Evolutionary conservation across 2,888 invertebrate species (phyloP).

Genomic region (Drosophila leonis): DNA sequence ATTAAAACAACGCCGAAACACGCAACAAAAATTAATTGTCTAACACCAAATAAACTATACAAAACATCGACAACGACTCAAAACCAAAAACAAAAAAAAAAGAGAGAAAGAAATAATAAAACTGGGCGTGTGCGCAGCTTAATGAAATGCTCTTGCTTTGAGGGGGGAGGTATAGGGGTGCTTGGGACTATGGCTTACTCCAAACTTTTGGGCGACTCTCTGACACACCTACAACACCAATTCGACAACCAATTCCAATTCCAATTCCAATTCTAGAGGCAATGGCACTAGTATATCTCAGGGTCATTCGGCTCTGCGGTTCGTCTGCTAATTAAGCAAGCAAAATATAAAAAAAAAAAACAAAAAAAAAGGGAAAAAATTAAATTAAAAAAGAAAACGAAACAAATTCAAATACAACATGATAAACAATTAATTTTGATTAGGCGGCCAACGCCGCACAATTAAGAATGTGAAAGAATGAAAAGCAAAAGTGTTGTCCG

Average conservation of each 20-base stretch:
- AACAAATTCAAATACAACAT: constrained; percentile 77
- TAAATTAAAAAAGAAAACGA: constrained; percentile 48
- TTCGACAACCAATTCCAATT: constrained; percentile 16
- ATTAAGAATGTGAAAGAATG: constrained; percentile 62
- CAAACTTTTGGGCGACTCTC: constrained; percentile 37
- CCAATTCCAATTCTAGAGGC: constrained; percentile 22
- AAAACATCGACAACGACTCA: constrained; percentile 28
- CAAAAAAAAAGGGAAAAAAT: constrained; percentile 36
- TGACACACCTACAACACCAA: constrained; percentile 71
- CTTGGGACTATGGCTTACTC: constrained; percentile 33
- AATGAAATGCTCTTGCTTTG: constrained; percentile 48
- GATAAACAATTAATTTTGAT: constrained; percentile 84
- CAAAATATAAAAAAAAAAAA: constrained; percentile 27
- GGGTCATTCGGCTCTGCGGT: constrained; percentile 48
- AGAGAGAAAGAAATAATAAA: constrained; percentile 47
- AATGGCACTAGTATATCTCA: constrained; percentile 38
- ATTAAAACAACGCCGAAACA: constrained; percentile 80
- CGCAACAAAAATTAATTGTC: constrained; percentile 85
- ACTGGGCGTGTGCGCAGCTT: constrained; percentile 71
- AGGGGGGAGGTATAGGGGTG: not conserved
- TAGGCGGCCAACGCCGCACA: constrained; percentile 70
- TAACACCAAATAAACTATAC: constrained; percentile 82
- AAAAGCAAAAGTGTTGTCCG: constrained; percentile 62
- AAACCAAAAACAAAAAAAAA: constrained; percentile 11
- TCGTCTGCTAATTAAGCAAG: constrained; percentile 76